phyloP scores from a whole-genome alignment of 2,113 vertebrate genomes.

The Arizona elegans region DNA sequence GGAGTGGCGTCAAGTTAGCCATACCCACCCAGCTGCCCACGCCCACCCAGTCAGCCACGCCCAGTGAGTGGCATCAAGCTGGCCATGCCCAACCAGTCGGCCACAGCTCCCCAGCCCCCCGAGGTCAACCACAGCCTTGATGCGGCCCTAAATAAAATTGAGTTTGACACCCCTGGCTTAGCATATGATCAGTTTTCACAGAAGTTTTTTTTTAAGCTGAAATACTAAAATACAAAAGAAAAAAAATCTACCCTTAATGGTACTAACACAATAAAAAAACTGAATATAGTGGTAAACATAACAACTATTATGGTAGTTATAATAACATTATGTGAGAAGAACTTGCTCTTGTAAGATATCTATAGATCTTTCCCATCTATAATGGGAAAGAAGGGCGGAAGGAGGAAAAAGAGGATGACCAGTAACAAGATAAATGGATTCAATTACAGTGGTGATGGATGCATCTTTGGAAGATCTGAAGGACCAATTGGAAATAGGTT shows the following conservation, averaged over 20 bases:
- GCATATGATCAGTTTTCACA: neutral
- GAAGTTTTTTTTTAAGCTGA: neutral
- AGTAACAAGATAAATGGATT: neutral
- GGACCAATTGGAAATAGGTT: too few relatives aligned
- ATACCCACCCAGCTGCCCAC: too few relatives aligned
- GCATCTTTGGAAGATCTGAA: too few relatives aligned
- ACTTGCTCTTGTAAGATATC: neutral
- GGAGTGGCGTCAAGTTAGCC: too few relatives aligned
- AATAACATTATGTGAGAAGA: neutral
- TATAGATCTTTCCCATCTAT: neutral
- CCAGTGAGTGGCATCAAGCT: too few relatives aligned
- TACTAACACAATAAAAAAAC: neutral
- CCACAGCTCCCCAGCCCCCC: too few relatives aligned
- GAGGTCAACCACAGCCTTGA: too few relatives aligned
- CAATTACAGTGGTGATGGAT: too few relatives aligned
- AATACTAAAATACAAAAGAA: neutral
- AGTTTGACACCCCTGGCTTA: neutral
- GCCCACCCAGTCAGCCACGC: too few relatives aligned
- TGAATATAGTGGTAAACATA: neutral
- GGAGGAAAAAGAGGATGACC: neutral
- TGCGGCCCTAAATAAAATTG: too few relatives aligned
- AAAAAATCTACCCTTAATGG: neutral
- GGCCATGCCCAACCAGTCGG: too few relatives aligned
- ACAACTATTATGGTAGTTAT: neutral
- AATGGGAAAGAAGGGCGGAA: neutral